phyloP scores from a whole-genome alignment of 2,113 vertebrate genomes.

The Pogonocichla stellata region DNA sequence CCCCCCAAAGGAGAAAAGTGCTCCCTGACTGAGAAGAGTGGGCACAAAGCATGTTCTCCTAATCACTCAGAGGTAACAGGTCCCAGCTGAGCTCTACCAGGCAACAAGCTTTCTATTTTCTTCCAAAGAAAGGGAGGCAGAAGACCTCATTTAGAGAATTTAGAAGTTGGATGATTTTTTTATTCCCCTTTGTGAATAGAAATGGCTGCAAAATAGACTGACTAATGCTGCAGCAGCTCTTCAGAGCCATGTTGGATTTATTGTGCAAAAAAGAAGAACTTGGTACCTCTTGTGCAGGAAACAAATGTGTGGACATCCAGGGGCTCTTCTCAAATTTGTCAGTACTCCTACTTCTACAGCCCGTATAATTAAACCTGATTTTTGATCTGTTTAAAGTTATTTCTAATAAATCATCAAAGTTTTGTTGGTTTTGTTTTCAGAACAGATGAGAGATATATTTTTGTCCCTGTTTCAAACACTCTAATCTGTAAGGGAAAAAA shows the following conservation, averaged over 20 bases:
- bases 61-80: slow-evolving; percentile 30
- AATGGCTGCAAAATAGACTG: background rate
- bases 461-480: background rate
- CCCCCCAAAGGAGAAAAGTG: background rate
- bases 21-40: slow-evolving; percentile 33
- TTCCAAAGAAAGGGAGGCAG: slow-evolving; percentile 13
- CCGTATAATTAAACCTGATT: background rate
- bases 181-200: background rate
- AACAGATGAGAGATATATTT: background rate
- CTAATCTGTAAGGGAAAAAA: background rate
- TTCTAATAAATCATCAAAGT: background rate
- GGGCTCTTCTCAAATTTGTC: background rate
- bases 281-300: background rate
- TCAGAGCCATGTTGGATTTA: background rate
- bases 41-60: slow-evolving; percentile 9
- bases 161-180: background rate
- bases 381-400: background rate
- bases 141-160: slow-evolving; percentile 11
- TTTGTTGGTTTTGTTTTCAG: background rate
- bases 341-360: background rate
- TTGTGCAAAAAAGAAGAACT: background rate
- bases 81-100: slow-evolving; percentile 35
- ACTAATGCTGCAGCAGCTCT: background rate
- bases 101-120: slow-evolving; percentile 14
- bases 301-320: background rate